A percentile compares a stretch with the other conserved stretches of the same genome.
Conservation (phyloP, 2,888 invertebrate genomes). For the Callyntrura guangdongensis region DNA sequence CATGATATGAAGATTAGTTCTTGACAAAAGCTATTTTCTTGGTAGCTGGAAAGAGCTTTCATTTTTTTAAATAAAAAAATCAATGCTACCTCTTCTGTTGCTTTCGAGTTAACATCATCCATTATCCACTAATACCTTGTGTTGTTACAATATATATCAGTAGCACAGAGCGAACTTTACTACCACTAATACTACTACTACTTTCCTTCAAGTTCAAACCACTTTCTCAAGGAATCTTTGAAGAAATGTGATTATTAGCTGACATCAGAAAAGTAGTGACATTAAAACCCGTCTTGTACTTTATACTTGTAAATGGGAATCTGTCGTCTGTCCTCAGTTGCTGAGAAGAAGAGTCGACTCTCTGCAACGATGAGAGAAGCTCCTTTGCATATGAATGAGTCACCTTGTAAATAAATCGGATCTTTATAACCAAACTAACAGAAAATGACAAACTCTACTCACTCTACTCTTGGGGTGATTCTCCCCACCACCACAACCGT, state of each 20-base stretch:
- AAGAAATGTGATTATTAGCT: slow-evolving; percentile 67
- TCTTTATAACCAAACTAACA: slow-evolving; percentile 52
- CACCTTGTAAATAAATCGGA: slow-evolving; percentile 57
- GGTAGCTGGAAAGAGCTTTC: slow-evolving; percentile 4
- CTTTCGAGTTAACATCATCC: slow-evolving; percentile 10
- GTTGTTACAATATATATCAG: slow-evolving; percentile 16
- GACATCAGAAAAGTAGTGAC: slow-evolving; percentile 72
- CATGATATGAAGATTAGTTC: slow-evolving; percentile 69
- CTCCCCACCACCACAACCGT: slow-evolving; percentile 29
- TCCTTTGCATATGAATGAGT: slow-evolving; percentile 63
- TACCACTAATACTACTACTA: slow-evolving; percentile 19
- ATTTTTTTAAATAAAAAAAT: slow-evolving; percentile 40
- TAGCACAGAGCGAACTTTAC: background rate
- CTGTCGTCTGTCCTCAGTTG: slow-evolving; percentile 20
- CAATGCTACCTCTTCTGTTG: slow-evolving; percentile 45
- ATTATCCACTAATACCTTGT: slow-evolving; percentile 39
- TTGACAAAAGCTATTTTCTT: slow-evolving; percentile 51
- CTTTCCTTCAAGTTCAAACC: slow-evolving; percentile 6
- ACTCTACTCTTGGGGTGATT: slow-evolving; percentile 60
- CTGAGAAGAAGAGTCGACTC: background rate
- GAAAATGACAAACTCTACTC: slow-evolving; percentile 66
- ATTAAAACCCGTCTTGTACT: slow-evolving; percentile 69
- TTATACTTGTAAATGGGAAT: slow-evolving; percentile 65
- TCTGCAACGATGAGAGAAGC: background rate
- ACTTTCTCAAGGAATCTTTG: slow-evolving; percentile 56